Evolutionary conservation across 2,888 invertebrate species (phyloP).

Genomic region (Microplitis deprimator): DNA sequence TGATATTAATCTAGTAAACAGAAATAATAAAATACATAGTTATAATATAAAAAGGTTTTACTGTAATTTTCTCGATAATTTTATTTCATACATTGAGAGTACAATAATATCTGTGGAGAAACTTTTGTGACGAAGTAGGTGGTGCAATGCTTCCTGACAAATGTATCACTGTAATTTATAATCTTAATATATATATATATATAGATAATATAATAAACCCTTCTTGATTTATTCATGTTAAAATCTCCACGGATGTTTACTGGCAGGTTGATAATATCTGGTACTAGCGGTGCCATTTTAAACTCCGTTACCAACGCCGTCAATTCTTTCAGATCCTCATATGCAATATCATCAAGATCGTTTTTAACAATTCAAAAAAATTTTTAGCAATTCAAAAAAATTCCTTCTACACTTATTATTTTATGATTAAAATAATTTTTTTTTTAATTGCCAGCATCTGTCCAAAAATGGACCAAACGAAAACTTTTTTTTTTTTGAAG

Average conservation of each 20-base stretch:
- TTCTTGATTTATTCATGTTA: not conserved
- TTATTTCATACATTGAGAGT: not conserved
- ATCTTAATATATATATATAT: too few species aligned
- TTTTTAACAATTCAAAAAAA: too few species aligned
- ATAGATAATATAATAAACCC: conserved; percentile 8
- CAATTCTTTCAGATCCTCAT: conserved; percentile 53
- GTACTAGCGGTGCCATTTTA: conserved; percentile 37
- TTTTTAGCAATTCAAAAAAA: conserved; percentile 52
- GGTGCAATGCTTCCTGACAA: conserved; percentile 8
- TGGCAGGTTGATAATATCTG: conserved; percentile 32
- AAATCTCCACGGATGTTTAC: conserved; percentile 30
- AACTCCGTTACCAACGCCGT: conserved; percentile 56
- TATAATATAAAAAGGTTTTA: not conserved
- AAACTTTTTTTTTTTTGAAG: too few species aligned
- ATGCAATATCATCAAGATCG: conserved; percentile 54
- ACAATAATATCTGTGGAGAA: not conserved
- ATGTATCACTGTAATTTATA: conserved; percentile 19
- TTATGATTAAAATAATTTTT: too few species aligned
- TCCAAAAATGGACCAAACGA: too few species aligned
- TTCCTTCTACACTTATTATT: conserved; percentile 28
- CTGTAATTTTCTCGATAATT: not conserved
- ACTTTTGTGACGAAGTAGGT: not conserved
- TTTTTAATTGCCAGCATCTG: too few species aligned
- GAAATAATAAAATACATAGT: not conserved
- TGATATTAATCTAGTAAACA: not conserved